A percentile compares a stretch with the other conserved stretches of the same genome.
phyloP scores from a whole-genome alignment of 1,140 invertebrate genomes.

The Sipha flava region DNA sequence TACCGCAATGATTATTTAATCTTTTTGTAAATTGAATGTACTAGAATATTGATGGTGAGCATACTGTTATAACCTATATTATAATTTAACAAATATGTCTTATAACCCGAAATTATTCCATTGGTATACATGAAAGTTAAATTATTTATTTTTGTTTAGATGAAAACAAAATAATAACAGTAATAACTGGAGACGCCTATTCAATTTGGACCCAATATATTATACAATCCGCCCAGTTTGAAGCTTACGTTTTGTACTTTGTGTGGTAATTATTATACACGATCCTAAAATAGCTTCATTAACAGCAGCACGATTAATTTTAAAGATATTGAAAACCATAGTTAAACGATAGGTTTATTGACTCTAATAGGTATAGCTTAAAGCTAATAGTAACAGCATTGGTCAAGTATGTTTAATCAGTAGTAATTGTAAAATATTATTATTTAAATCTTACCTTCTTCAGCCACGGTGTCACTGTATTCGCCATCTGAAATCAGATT shows the following conservation, averaged over 20 bases:
- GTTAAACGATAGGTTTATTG: too few relatives aligned
- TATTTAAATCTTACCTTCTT: constrained; percentile 32
- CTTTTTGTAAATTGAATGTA: not conserved
- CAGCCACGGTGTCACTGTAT: constrained; percentile 13
- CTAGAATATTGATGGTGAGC: not conserved
- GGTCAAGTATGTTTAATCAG: too few relatives aligned
- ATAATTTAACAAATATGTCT: not conserved
- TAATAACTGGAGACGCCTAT: not conserved
- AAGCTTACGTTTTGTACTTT: not conserved
- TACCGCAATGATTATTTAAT: not conserved
- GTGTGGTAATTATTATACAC: not conserved
- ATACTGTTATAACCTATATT: not conserved
- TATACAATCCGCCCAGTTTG: not conserved
- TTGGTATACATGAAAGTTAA: not conserved
- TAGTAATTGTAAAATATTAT: too few relatives aligned
- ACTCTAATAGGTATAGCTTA: too few relatives aligned
- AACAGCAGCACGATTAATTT: not conserved
- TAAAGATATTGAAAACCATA: not conserved
- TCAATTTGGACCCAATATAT: not conserved
- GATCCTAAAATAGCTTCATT: not conserved
- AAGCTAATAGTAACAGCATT: too few relatives aligned
- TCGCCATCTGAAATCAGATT: constrained; percentile 25
- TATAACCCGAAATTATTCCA: not conserved
- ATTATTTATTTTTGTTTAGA: not conserved
- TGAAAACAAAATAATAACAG: too few relatives aligned